phyloP scores from a whole-genome alignment of 2,888 invertebrate species.

The Eupithecia subumbrata region DNA sequence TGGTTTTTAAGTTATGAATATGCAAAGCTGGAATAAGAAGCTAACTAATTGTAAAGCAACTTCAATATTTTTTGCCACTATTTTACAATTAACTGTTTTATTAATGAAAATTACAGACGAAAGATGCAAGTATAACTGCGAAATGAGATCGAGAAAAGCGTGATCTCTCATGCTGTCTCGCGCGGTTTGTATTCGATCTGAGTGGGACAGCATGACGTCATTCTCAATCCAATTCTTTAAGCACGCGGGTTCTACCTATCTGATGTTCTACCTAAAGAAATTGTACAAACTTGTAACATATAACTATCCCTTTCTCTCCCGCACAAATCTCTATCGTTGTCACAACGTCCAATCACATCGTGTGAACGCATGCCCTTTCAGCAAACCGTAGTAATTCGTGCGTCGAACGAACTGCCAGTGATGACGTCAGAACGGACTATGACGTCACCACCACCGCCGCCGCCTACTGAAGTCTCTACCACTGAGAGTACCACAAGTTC shows the following conservation, averaged over 20 bases:
- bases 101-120: neutral
- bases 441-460: slow-evolving; percentile 58
- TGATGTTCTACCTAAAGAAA: neutral
- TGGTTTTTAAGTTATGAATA: neutral
- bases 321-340: slow-evolving; percentile 53
- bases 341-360: slow-evolving; percentile 70
- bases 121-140: neutral
- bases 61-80: neutral
- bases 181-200: neutral
- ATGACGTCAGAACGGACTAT: slow-evolving; percentile 60
- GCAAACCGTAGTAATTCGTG: slow-evolving; percentile 81
- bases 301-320: slow-evolving; percentile 2
- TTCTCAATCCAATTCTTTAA: neutral
- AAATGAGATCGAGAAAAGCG: neutral
- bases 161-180: neutral
- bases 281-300: slow-evolving; percentile 5
- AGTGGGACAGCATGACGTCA: neutral
- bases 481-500: slow-evolving; percentile 51
- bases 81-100: neutral
- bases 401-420: slow-evolving; percentile 74
- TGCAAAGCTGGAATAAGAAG: neutral
- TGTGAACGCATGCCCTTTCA: slow-evolving; percentile 84
- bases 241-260: neutral
- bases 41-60: neutral
- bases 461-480: slow-evolving; percentile 49